Conservation (phyloP, 1,140 invertebrate genomes). For the Bombus consobrinus region DNA sequence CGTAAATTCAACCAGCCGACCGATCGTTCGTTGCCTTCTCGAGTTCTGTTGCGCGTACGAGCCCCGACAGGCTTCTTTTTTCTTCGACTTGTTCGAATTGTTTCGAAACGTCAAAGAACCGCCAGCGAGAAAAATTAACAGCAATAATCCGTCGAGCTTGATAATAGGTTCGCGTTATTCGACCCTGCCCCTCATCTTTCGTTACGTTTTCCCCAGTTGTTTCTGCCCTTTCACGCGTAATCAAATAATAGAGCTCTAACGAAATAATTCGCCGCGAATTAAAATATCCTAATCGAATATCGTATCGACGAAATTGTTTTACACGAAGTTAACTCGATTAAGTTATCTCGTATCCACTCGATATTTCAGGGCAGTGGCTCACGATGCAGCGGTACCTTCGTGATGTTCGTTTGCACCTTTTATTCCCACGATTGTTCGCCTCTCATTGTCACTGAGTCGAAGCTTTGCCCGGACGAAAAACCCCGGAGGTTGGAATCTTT, state of each 20-base stretch:
- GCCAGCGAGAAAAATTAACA: too few species aligned
- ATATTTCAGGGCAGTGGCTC: not conserved
- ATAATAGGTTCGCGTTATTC: not conserved
- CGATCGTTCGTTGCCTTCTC: too few species aligned
- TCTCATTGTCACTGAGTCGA: too few species aligned
- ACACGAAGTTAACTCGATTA: not conserved
- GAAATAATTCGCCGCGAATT: not conserved
- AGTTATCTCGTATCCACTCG: not conserved
- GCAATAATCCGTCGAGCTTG: too few species aligned
- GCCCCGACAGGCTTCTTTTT: too few species aligned
- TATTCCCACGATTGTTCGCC: too few species aligned
- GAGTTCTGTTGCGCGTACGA: too few species aligned
- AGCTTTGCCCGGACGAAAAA: too few species aligned
- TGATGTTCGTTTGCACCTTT: too few species aligned
- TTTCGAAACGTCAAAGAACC: too few species aligned
- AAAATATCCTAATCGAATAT: not conserved
- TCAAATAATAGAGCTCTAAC: not conserved
- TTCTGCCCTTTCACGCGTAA: not conserved
- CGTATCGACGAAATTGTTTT: not conserved
- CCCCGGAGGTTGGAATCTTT: too few species aligned
- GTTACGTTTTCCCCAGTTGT: not conserved
- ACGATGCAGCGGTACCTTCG: too few species aligned
- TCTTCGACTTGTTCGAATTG: not conserved
- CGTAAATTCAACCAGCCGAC: slow-evolving; percentile 1
- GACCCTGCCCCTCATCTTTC: not conserved